These are phyloP conservation scores for Chloroclysta siterata DNA, from an alignment of 2,888 invertebrate species.

Conservation along the genomic window DNA sequence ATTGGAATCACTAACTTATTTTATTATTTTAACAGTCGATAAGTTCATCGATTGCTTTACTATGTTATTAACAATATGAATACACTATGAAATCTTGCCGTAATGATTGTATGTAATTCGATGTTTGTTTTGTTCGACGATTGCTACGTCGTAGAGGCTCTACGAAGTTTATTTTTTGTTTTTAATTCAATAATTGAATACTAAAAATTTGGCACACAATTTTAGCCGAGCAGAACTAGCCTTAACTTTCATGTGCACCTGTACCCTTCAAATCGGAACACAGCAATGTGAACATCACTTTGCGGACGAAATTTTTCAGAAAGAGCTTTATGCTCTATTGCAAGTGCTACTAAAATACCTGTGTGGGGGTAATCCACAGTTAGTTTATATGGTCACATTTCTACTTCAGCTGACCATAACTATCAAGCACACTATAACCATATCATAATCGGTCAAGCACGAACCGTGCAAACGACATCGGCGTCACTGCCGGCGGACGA, in stretches of 20 bases:
- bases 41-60: conserved; percentile 28
- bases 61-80: conserved; percentile 16
- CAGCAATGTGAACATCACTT: too few relatives aligned
- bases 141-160: conserved; percentile 22
- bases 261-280: too few relatives aligned
- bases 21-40: conserved; percentile 33
- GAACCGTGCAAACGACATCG: conserved; percentile 13
- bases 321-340: too few relatives aligned
- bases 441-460: conserved; percentile 27
- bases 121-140: conserved; percentile 26
- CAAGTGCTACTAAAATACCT: too few relatives aligned
- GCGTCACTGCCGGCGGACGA: conserved; percentile 36
- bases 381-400: neutral
- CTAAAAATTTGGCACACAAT: too few relatives aligned
- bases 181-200: too few relatives aligned
- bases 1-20: conserved; percentile 48
- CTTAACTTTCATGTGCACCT: too few relatives aligned
- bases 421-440: conserved; percentile 5
- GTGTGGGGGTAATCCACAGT: too few relatives aligned
- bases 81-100: neutral
- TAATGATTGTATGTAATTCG: neutral
- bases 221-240: too few relatives aligned
- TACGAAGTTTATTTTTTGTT: conserved; percentile 6
- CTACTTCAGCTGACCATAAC: neutral
- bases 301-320: too few relatives aligned